phyloP scores from a whole-genome alignment of 2,797 vertebrate genomes.

The Morelia viridis region DNA sequence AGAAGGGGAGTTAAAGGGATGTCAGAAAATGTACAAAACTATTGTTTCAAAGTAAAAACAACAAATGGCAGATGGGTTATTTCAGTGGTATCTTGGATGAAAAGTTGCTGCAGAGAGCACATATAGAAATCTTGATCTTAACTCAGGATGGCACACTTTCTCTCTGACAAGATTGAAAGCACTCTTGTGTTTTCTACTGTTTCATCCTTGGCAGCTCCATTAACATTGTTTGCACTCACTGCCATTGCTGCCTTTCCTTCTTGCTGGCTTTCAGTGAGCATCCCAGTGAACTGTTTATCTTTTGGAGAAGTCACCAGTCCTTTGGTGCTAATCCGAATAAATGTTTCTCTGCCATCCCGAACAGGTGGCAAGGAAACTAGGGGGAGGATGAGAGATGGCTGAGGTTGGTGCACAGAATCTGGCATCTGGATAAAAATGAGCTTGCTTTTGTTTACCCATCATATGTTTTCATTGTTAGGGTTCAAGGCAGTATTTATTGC shows the following conservation, averaged over 20 bases:
- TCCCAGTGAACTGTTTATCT: slow-evolving; percentile 38
- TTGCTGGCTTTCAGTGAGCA: slow-evolving; percentile 16
- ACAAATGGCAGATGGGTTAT: slow-evolving; percentile 6
- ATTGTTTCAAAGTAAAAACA: background rate
- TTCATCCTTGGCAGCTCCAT: slow-evolving; percentile 28
- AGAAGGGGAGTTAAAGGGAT: slow-evolving; percentile 29
- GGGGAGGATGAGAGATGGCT: background rate
- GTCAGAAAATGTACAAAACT: slow-evolving; percentile 9
- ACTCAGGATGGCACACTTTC: slow-evolving; percentile 46
- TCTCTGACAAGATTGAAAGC: slow-evolving; percentile 39
- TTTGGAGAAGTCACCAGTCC: slow-evolving; percentile 1
- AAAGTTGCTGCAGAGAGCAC: slow-evolving; percentile 13
- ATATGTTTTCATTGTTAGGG: background rate
- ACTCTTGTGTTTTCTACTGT: slow-evolving; percentile 38
- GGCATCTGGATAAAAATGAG: background rate
- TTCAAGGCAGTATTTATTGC: background rate
- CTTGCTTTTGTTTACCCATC: background rate
- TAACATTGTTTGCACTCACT: slow-evolving; percentile 30
- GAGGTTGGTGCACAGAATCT: background rate
- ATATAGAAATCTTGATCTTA: slow-evolving; percentile 52
- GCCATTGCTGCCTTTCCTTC: background rate
- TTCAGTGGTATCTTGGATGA: slow-evolving; percentile 1
- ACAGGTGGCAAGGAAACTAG: background rate
- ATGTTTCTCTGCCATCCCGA: background rate
- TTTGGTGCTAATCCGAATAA: background rate